Conservation (phyloP, 37 sponge, comb jelly and placozoan genomes). For the Aplysina aerophoba region DNA sequence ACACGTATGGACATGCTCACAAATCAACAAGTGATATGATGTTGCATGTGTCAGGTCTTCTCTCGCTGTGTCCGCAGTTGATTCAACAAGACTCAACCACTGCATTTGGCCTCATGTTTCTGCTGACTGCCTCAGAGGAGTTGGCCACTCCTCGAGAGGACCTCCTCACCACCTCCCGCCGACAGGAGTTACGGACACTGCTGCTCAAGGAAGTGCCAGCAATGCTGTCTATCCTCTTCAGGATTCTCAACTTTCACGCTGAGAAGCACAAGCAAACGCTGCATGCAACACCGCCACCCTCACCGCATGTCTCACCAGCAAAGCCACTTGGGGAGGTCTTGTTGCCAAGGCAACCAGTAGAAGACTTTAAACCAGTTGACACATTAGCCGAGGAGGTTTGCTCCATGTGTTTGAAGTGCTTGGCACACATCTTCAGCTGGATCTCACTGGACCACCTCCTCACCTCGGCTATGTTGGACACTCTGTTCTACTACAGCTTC, state of each 20-base stretch:
- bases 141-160: slow-evolving; percentile 68
- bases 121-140: slow-evolving; percentile 80
- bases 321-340: neutral
- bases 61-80: slow-evolving; percentile 36
- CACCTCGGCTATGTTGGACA: slow-evolving; percentile 57
- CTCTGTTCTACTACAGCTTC: slow-evolving; percentile 73
- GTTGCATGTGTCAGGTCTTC: no score
- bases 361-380: slow-evolving; percentile 52
- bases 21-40: no score
- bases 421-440: slow-evolving; percentile 85
- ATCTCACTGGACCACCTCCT: slow-evolving; percentile 67
- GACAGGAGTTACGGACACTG: slow-evolving; percentile 55
- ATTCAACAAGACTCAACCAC: slow-evolving; percentile 34
- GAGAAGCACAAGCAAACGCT: neutral
- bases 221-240: slow-evolving; percentile 10
- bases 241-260: neutral
- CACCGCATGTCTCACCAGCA: neutral
- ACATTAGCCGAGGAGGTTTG: slow-evolving; percentile 53
- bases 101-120: slow-evolving; percentile 59
- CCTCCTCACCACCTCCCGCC: slow-evolving; percentile 57
- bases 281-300: neutral
- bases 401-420: slow-evolving; percentile 54
- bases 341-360: neutral
- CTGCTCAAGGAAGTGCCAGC: slow-evolving; percentile 51
- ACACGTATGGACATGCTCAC: no score